Evolutionary conservation across 2,888 invertebrate species (phyloP), one percentile per base, ranked within the genome.

Genomic region (Anarsia innoxiella): DNA sequence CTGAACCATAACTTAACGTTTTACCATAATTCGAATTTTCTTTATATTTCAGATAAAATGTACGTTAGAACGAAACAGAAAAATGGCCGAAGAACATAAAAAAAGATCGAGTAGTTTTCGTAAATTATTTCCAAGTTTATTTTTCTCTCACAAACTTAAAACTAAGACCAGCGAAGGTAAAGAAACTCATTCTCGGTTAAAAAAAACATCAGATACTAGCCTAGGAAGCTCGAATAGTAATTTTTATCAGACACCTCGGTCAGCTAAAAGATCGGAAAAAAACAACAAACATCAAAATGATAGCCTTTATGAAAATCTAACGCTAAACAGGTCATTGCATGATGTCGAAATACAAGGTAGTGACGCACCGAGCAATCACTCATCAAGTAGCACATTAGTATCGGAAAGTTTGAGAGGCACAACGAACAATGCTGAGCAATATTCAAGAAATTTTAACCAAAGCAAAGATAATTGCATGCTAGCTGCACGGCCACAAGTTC

Each of bases 381-480:
- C 80, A 12, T 83, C 82, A 2, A 75, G 70, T 41, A 82, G 79
- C 37, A 79, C 82, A 6, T 57, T 82, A 41, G 78, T 82, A 9
- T 79, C 82, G 8, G 78, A 75, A 40, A 76, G 68, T 37, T 44
- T 61, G 6, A 71, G 57, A 46, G 59, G 53, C 23, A 59, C 49
- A 40, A 50, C 42, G 45, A 26, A 48, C 50, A n/a, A 45, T 66
- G 67, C 45, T 44, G 58, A 19, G 4, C 8, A 19, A 3, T 19
- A 5, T 19, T 19, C 19, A 8, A 19, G 19, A 19, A 8, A 3
- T 19, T 3, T 19, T 5, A 19, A 19, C 8, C 19, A 19, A 19
- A 8, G 4, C 3, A 19, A 19, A 19, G 8, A 19, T 19, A 3
- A 19, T 19, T 19, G 4, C 8, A 3, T 5, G 3, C 19, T 5